Percentiles rank a stretch among this genome's conserved stretches.
These are phyloP conservation scores for Poeciliopsis prolifica DNA, from an alignment of 2,113 vertebrate species.

Conservation along the genomic window DNA sequence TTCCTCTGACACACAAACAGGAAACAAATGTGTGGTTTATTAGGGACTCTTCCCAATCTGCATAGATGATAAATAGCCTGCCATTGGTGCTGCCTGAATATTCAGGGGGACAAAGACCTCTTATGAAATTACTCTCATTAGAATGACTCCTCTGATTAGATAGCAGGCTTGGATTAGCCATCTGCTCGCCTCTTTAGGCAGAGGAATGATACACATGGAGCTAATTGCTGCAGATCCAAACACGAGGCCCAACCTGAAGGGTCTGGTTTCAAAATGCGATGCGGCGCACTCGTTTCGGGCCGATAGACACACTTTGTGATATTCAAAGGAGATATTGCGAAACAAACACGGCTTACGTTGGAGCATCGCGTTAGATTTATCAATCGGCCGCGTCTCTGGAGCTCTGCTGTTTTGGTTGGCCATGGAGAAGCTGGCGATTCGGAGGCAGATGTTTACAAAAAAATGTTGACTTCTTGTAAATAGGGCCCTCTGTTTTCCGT, in stretches of 20 bases:
- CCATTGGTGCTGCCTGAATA: conserved; percentile 59
- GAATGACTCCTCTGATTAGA: conserved; percentile 63
- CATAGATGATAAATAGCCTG: conserved; percentile 64
- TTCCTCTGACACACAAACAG: conserved; percentile 56
- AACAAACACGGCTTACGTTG: not conserved
- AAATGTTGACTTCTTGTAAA: not conserved
- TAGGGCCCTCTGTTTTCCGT: not conserved
- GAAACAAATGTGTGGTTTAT: conserved; percentile 75
- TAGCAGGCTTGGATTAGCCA: conserved; percentile 73
- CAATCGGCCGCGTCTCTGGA: not conserved
- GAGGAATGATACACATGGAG: conserved; percentile 58
- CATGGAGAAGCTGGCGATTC: not conserved
- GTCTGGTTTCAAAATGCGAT: conserved; percentile 53
- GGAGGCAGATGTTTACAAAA: conserved; percentile 4
- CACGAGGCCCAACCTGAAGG: conserved; percentile 33
- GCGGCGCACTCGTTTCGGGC: conserved; percentile 25
- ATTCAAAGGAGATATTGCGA: not conserved
- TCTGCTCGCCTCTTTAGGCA: conserved; percentile 65
- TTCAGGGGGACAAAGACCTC: conserved; percentile 58
- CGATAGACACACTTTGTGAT: conserved; percentile 8
- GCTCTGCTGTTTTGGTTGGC: conserved; percentile 1
- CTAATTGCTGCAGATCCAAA: conserved; percentile 46
- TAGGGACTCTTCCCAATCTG: conserved; percentile 66
- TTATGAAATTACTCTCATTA: conserved; percentile 74
- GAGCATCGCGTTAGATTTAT: not conserved